These are phyloP conservation scores for Tenrec ecaudatus DNA, from an alignment of 2,113 vertebrate genomes.

Conservation along the genomic window DNA sequence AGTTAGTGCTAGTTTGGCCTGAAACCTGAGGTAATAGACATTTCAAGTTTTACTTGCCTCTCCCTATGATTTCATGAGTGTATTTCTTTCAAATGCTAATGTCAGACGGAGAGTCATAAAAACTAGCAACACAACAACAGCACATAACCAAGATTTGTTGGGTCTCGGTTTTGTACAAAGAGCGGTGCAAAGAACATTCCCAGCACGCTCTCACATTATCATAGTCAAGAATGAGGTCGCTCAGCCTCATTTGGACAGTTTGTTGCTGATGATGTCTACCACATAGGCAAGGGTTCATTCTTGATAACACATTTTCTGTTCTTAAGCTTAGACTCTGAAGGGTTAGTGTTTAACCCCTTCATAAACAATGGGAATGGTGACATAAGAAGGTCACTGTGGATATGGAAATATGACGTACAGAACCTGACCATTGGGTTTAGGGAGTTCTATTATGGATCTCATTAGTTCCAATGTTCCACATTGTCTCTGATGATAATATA, in stretches of 20 bases:
- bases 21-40: not conserved
- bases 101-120: not conserved
- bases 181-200: not conserved
- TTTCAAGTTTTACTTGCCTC: not conserved
- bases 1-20: not conserved
- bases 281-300: not conserved
- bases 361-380: not conserved
- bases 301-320: not conserved
- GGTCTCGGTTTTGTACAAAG: not conserved
- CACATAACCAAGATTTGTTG: not conserved
- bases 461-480: not conserved
- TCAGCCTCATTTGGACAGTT: not conserved
- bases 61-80: not conserved
- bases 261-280: not conserved
- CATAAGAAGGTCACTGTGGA: not conserved
- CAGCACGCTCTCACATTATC: not conserved
- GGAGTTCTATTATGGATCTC: not conserved
- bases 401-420: not conserved
- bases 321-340: not conserved
- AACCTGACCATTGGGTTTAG: not conserved
- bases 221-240: not conserved
- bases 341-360: not conserved
- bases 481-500: not conserved
- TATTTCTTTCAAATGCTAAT: constrained; percentile 27
- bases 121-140: not conserved